phyloP scores from a whole-genome alignment of 2,113 vertebrate genomes.

The Caranx ignobilis region DNA sequence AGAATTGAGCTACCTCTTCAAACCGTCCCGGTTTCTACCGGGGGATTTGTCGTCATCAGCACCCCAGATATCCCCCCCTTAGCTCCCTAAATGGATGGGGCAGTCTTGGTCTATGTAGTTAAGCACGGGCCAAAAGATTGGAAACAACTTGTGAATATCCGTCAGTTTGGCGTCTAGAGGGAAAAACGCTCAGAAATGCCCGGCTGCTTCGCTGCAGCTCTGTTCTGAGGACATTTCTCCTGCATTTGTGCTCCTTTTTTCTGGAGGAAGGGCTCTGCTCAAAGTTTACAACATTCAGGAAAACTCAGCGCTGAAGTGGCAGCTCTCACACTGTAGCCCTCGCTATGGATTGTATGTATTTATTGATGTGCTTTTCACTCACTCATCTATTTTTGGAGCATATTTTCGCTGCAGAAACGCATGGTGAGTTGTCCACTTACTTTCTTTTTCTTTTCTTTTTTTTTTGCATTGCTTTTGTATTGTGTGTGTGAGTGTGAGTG shows the following conservation, averaged over 20 bases:
- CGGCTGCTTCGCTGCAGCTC: constrained; percentile 63
- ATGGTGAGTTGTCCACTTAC: constrained; percentile 72
- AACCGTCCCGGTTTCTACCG: constrained; percentile 68
- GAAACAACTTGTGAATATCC: constrained; percentile 75
- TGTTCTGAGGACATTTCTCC: constrained; percentile 69
- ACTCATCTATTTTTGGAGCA: constrained; percentile 75
- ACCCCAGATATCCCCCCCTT: constrained; percentile 60
- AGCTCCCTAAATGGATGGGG: constrained; percentile 83
- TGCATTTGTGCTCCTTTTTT: constrained; percentile 53
- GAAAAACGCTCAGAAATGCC: constrained; percentile 74
- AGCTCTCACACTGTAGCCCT: constrained; percentile 60
- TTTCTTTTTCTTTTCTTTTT: not conserved
- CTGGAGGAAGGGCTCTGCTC: constrained; percentile 54
- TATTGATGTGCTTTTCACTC: constrained; percentile 81
- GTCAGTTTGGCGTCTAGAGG: constrained; percentile 70
- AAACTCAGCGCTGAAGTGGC: constrained; percentile 69
- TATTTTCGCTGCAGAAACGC: constrained; percentile 76
- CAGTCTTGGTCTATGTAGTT: constrained; percentile 80
- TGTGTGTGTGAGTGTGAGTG: too few species aligned
- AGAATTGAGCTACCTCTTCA: constrained; percentile 62
- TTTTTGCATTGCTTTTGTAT: not conserved
- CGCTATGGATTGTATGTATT: constrained; percentile 84
- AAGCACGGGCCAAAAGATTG: constrained; percentile 82
- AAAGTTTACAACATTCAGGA: constrained; percentile 73
- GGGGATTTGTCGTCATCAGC: constrained; percentile 81